A percentile compares a stretch with the other conserved stretches of the same genome.
These are phyloP conservation scores for Noturus placidus DNA, from an alignment of 2,113 vertebrate genomes.

Conservation along the genomic window DNA sequence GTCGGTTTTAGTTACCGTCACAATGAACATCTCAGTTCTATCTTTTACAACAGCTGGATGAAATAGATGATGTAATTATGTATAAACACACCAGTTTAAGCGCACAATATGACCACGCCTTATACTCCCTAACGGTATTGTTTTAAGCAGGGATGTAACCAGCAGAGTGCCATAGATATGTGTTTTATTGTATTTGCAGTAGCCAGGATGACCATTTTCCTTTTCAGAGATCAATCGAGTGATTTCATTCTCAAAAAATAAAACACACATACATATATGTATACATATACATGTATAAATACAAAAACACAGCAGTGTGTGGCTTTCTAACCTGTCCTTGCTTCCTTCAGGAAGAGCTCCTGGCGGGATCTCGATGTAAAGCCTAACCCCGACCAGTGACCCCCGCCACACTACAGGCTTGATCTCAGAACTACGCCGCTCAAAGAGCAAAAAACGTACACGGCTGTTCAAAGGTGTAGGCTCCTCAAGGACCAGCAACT, in stretches of 20 bases:
- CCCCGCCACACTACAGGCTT: slow-evolving; percentile 87
- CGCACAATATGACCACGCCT: neutral
- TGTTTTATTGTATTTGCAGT: neutral
- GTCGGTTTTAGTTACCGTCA: neutral
- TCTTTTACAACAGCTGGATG: too few species aligned
- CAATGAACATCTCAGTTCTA: neutral
- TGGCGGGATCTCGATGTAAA: slow-evolving; percentile 90
- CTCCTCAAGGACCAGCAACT: slow-evolving; percentile 96
- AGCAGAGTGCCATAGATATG: neutral
- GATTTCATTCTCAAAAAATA: neutral
- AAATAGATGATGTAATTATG: neutral
- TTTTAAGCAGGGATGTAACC: neutral
- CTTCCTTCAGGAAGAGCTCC: slow-evolving; percentile 94
- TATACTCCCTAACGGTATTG: too few species aligned
- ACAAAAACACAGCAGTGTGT: neutral
- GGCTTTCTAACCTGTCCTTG: slow-evolving; percentile 86
- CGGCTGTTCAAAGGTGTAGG: slow-evolving; percentile 78
- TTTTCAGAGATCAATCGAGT: neutral
- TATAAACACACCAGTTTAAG: neutral
- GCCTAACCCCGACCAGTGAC: slow-evolving; percentile 82
- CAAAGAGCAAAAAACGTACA: slow-evolving; percentile 87
- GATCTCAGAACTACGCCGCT: slow-evolving; percentile 84
- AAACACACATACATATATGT: too few species aligned
- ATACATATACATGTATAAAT: too few species aligned
- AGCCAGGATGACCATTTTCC: neutral